Evolutionary conservation across 2,797 vertebrate species (phyloP), one percentile per base, ranked within the genome.

Genomic region (Hybognathus amarus): DNA sequence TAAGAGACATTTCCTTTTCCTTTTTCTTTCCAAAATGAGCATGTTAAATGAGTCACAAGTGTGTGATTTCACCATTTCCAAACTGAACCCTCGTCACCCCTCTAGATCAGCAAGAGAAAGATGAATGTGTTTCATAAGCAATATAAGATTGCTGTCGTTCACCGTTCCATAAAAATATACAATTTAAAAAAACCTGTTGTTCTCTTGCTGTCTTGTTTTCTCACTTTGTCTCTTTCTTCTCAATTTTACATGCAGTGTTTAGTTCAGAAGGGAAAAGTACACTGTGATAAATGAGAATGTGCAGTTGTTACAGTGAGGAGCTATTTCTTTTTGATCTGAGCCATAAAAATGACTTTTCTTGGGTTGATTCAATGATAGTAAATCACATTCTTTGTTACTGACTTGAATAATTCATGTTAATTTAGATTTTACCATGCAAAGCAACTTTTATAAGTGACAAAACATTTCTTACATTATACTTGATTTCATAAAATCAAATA

Each of bases 1-100:
- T 87, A 80, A 86, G 89, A 64, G 15, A 83, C 70, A 77, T 70
- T 61, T 66, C 38, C 45, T 81, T 64, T 81, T 69, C 52, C 79
- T 63, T 67, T 73, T 40, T 77, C 74, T 66, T 18, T 70, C 47
- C 6, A 42, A 74, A 80, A 83, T 33, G 78, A 79, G 78, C 36
- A 27, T 56, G 73, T 42, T 36, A 73, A 80, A 80, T 64, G 59
- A 74, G 79, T 77, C 66, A 70, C 70, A 54, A 75, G 33, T 68
- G 70, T 80, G 82, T 64, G 76, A 78, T 78, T 78, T 83, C 30
- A 63, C 70, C 40, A 27, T 70, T 78, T 80, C 54, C 6, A 18
- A 59, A 68, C 68, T 36, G 45, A 70, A 50, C 56, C 54, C 36
- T 63, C 66, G 50, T 20, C 27, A 24, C 82, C 36, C 18, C n/a